Percentiles rank a stretch among this genome's conserved stretches.
phyloP scores from a whole-genome alignment of 2,888 invertebrate species.

The Hylaea fasciaria region DNA sequence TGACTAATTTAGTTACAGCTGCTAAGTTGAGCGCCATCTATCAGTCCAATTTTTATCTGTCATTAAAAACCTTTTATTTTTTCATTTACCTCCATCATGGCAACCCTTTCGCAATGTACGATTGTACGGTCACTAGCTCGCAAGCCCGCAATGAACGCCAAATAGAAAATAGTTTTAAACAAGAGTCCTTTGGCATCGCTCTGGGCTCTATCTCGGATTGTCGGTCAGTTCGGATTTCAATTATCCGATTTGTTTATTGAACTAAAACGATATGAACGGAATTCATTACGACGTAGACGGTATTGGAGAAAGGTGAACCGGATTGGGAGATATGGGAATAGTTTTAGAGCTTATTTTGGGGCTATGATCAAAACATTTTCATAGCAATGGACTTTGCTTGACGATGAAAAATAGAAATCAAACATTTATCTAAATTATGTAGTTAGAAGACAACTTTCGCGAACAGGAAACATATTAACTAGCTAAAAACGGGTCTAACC shows the following conservation, averaged over 20 bases:
- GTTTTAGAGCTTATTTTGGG: neutral
- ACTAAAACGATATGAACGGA: constrained; percentile 29
- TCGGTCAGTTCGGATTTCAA: constrained; percentile 63
- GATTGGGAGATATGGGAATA: neutral
- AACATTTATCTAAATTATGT: too few relatives aligned
- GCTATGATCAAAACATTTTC: too few relatives aligned
- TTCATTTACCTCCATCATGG: constrained; percentile 13
- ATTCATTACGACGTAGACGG: constrained; percentile 12
- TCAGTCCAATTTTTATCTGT: too few relatives aligned
- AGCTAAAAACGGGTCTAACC: too few relatives aligned
- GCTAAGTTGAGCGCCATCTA: too few relatives aligned
- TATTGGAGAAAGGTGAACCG: constrained; percentile 10
- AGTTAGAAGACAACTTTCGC: too few relatives aligned
- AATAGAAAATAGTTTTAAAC: constrained; percentile 66
- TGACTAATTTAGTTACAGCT: too few relatives aligned
- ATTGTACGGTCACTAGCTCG: constrained; percentile 49
- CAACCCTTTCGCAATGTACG: constrained; percentile 31
- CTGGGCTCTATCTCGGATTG: constrained; percentile 49
- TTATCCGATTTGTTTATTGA: constrained; percentile 59
- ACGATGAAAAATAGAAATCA: too few relatives aligned
- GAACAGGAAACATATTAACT: too few relatives aligned
- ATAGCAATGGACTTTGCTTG: too few relatives aligned
- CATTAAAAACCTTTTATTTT: too few relatives aligned
- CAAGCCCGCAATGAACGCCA: constrained; percentile 49
- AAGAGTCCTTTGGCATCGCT: constrained; percentile 59